Conservation (phyloP, 2,113 vertebrate genomes). For the Tylochromis polylepis region DNA sequence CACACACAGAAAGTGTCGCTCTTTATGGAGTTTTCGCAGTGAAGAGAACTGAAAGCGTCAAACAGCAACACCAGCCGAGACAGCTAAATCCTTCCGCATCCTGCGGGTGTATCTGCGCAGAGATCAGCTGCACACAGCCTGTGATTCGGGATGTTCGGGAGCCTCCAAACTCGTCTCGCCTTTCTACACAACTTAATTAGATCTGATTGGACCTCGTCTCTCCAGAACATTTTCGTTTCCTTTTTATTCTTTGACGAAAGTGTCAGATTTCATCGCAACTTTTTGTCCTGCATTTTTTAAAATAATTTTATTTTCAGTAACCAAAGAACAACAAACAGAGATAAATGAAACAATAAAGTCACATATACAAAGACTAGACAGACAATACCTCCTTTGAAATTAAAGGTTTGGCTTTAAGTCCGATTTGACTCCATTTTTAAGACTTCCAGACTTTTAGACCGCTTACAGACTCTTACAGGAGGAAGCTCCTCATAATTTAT, state of each 20-base stretch:
- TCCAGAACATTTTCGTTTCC: neutral
- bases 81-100: neutral
- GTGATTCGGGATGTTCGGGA: neutral
- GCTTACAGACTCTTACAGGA: neutral
- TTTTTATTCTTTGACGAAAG: neutral
- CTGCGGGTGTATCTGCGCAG: neutral
- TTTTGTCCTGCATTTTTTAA: neutral
- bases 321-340: neutral
- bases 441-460: neutral
- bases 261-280: neutral
- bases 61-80: neutral
- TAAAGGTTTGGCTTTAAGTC: neutral
- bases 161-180: neutral
- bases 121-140: neutral
- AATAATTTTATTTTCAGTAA: neutral
- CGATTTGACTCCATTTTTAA: neutral
- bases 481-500: neutral
- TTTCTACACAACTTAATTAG: neutral
- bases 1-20: neutral
- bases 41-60: neutral
- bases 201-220: neutral
- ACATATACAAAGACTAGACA: neutral
- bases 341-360: neutral
- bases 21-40: neutral
- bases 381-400: neutral